Evolutionary conservation across 2,113 vertebrate species (phyloP), one percentile per base, ranked within the genome.

Genomic region (Prinia subflava): DNA sequence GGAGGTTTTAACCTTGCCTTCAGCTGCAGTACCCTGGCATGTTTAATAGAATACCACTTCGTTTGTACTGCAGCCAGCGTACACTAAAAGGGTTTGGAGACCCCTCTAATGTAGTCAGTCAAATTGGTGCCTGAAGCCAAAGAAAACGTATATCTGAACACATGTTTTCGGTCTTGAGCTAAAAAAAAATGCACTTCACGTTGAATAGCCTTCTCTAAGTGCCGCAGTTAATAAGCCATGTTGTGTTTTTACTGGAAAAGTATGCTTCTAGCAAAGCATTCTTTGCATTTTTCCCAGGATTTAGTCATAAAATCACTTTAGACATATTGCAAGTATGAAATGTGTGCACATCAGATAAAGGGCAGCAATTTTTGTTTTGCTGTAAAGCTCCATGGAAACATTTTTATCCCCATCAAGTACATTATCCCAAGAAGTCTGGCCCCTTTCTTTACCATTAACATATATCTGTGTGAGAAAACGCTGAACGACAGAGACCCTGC

Each of bases 271-370:
- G 96, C 97, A 97, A 97, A 95, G 96, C 97, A 98, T 98, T 98
- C 98, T 97, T 97, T 89, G 97, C 97, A 97, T 98, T 97, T 98
- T 98, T 97, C 97, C 97, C 97, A 98, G 96, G 97, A 97, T 98
- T 97, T 97, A 98, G 97, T 97, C 96, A 98, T 95, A 96, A 97
- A 98, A 97, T 95, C 96, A 92, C 95, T 92, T 90, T 50, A 96
- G 95, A 97, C 90, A 95, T 95, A 95, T 96, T 98, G 87, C 97
- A 96, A 97, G 95, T 91, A 96, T 94, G 96, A 97, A 97, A 97
- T 97, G 96, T 97, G 94, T 96, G 89, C 78, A 70, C 95, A 97
- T 97, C 92, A 95, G 96, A 97, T 97, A 97, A 97, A 98, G 92
- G 95, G 90, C 90, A 97, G 83, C 53, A 39, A 87, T 92, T 92